phyloP scores from a whole-genome alignment of 2,113 vertebrate species.

The Dendropsophus ebraccatus region DNA sequence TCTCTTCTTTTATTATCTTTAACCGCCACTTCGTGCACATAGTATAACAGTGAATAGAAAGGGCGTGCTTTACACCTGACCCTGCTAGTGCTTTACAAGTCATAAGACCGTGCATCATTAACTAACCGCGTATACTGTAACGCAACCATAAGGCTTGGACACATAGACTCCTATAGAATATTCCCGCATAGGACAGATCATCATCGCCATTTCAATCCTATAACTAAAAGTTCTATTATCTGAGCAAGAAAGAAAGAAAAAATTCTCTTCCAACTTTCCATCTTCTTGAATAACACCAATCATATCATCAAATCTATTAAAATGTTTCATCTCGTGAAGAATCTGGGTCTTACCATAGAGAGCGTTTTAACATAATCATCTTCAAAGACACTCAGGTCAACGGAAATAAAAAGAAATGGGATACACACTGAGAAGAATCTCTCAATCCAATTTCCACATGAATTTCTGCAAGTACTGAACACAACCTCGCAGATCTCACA shows the following conservation, averaged over 20 bases:
- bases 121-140: no score
- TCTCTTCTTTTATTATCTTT: neutral
- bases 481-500: neutral
- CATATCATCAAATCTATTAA: slow-evolving; percentile 21
- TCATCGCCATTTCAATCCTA: neutral
- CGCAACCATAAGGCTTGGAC: no score
- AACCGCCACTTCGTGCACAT: neutral
- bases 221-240: neutral
- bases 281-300: slow-evolving; percentile 5
- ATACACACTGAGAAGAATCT: slow-evolving; percentile 1
- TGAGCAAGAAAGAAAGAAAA: neutral
- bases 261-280: neutral
- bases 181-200: neutral
- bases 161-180: neutral
- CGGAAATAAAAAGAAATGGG: slow-evolving; percentile 14
- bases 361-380: slow-evolving; percentile 27
- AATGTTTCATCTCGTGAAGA: neutral
- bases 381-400: slow-evolving; percentile 27
- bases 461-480: slow-evolving; percentile 36
- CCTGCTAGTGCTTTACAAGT: no score
- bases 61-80: neutral
- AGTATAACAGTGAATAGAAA: neutral
- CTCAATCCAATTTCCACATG: slow-evolving; percentile 30
- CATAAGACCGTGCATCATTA: no score
- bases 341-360: slow-evolving; percentile 1